A percentile compares a stretch with the other conserved stretches of the same genome.
Conservation (phyloP, 2,797 vertebrate species). For the Scolopax rusticola region DNA sequence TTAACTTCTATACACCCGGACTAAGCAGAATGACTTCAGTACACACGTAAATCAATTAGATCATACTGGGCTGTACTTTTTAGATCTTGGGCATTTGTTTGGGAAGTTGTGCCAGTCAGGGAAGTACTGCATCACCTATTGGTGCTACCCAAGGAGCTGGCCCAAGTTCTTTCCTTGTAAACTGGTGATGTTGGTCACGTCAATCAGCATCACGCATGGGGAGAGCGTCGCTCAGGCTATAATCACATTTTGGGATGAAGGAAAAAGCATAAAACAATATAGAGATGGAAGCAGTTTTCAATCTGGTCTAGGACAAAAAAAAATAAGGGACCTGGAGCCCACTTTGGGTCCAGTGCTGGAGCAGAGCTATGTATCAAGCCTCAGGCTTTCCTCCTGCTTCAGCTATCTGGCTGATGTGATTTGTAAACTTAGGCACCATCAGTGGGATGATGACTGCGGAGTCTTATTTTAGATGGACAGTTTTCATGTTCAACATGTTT, state of each 20-base stretch:
- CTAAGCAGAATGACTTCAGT: background rate
- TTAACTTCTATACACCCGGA: background rate
- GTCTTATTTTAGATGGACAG: constrained; percentile 67
- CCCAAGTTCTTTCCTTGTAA: background rate
- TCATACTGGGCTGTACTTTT: background rate
- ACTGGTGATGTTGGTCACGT: background rate
- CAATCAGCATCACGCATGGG: background rate
- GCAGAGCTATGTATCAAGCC: background rate
- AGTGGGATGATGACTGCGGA: constrained; percentile 34
- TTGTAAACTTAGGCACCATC: constrained; percentile 45
- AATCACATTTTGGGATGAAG: background rate
- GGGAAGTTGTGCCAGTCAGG: background rate
- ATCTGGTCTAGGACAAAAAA: background rate
- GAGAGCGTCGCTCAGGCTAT: background rate
- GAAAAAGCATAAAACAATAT: background rate
- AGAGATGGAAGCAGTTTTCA: background rate
- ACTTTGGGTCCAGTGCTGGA: background rate
- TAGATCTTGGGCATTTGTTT: background rate
- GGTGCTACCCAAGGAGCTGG: background rate
- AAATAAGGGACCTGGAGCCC: background rate
- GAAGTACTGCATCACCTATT: background rate
- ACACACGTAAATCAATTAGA: background rate
- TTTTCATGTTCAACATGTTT: constrained; percentile 65
- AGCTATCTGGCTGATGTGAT: constrained; percentile 36
- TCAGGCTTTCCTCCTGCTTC: constrained; percentile 2